Conservation (phyloP, 2,888 invertebrate genomes). For the Agrilus mali region DNA sequence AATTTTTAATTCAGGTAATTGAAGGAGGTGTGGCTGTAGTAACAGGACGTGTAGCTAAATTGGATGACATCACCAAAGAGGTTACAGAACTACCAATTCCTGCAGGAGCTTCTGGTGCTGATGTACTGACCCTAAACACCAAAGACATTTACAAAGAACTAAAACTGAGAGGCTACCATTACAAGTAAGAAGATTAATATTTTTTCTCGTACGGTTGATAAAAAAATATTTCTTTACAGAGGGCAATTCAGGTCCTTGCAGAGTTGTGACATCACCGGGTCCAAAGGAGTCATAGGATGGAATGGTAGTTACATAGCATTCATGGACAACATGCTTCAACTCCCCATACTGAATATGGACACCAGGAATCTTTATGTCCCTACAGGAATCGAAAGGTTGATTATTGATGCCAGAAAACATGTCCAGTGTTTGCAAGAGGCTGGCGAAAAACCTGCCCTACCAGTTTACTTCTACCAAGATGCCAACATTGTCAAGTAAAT, state of each 20-base stretch:
- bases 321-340: constrained; percentile 81
- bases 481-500: constrained; percentile 17
- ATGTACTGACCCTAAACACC: constrained; percentile 37
- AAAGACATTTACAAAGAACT: constrained; percentile 53
- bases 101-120: constrained; percentile 6
- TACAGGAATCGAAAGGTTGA: constrained; percentile 24
- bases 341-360: constrained; percentile 55
- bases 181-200: constrained; percentile 18
- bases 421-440: constrained; percentile 11
- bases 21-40: constrained; percentile 56
- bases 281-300: constrained; percentile 49
- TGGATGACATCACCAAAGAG: constrained; percentile 18
- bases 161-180: constrained; percentile 53
- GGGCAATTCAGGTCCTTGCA: constrained; percentile 18
- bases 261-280: constrained; percentile 20
- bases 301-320: constrained; percentile 77
- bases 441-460: constrained; percentile 18
- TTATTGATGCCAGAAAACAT: constrained; percentile 12
- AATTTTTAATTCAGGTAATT: constrained; percentile 38
- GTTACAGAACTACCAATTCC: too few relatives aligned
- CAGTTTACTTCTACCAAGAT: constrained; percentile 33
- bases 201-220: too few relatives aligned
- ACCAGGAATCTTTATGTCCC: constrained; percentile 60
- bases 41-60: constrained; percentile 48
- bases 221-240: constrained; percentile 10